Evolutionary conservation across 2,888 invertebrate genomes (phyloP), one percentile per base, ranked within the genome.

Genomic region (Merodon equestris): DNA sequence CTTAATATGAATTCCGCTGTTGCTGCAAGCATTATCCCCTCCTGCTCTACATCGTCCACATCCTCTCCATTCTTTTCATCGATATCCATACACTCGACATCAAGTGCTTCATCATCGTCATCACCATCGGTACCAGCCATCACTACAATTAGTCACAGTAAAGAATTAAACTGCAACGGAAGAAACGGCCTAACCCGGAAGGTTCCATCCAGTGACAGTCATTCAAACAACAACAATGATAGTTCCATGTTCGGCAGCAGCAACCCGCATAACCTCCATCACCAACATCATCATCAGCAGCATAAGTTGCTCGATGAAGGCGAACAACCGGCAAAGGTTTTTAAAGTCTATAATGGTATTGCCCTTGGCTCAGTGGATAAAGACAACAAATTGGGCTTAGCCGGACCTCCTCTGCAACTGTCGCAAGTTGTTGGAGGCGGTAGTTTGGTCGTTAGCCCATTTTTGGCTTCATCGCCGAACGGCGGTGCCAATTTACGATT

Each of bases 391-490:
- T 57, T 83, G 34, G 72, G 64, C 9, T 57, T 83, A 1, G 72
- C 82, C 17, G 68, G 83, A 18, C 61, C 77, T 17, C 82, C 83
- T 7, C 50, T 84, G 36, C 83, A 84, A 36, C 58, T 84, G 36
- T 82, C 84, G 15, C 84, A 84, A 51, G 84, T 85, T 19, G 83
- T 84, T 34, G 82, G 81, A 14, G 81, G 89, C 81, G 90, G 90
- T 47, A 90, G 91, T 0, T 83, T 91, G 9, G 90, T 91, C 64
- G 91, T 91, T 47, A 90, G 90, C 42, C 88, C 89, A 50, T 83
- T 83, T 70, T 63, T 83, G 60, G 61, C 83, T 38, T 74, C 81
- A 64, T 61, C 83, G 40, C 84, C 83, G 34, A 79, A 68, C 44
- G 68, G 70, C 50, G 82, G 81, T 9, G n/a, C n/a, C n/a, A 81